Percentiles rank a stretch among this genome's conserved stretches.
Evolutionary conservation across 2,888 invertebrate genomes (phyloP).

Genomic region (Piscicola geometra): DNA sequence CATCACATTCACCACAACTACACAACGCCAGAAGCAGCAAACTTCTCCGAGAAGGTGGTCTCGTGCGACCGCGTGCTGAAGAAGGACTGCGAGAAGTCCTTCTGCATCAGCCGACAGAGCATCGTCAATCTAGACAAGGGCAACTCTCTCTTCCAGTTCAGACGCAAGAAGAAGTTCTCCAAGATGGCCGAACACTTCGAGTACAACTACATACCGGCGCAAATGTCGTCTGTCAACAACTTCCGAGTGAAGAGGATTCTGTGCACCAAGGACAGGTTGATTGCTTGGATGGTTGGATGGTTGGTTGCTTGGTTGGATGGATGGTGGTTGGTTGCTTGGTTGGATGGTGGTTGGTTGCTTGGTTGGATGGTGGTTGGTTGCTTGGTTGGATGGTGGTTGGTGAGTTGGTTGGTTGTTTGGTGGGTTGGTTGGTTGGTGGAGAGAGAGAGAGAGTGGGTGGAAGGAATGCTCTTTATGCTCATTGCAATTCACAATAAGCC

Average conservation of each 20-base stretch:
- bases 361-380: no score
- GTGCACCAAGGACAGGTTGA: slow-evolving; percentile 48
- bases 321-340: no score
- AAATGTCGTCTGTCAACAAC: slow-evolving; percentile 55
- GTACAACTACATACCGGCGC: slow-evolving; percentile 56
- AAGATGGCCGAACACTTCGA: slow-evolving; percentile 57
- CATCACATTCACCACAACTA: no score
- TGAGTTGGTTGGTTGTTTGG: no score
- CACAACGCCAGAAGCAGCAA: slow-evolving; percentile 54
- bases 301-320: not conserved
- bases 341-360: no score
- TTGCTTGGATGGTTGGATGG: not conserved
- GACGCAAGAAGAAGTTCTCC: slow-evolving; percentile 53
- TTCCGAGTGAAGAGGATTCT: slow-evolving; percentile 55
- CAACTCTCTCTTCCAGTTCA: slow-evolving; percentile 52
- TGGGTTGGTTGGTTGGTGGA: no score
- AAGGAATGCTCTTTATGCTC: no score
- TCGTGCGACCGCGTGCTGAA: slow-evolving; percentile 52
- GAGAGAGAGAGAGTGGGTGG: no score
- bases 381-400: no score
- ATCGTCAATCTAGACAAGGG: slow-evolving; percentile 54
- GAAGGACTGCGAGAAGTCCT: slow-evolving; percentile 54
- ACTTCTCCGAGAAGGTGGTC: slow-evolving; percentile 52
- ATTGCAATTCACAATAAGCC: no score
- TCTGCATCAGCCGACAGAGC: slow-evolving; percentile 54